A percentile compares a stretch with the other conserved stretches of the same genome.
These are phyloP conservation scores for Morpho deidamia DNA, from an alignment of 2,888 invertebrate species.

Conservation along the genomic window DNA sequence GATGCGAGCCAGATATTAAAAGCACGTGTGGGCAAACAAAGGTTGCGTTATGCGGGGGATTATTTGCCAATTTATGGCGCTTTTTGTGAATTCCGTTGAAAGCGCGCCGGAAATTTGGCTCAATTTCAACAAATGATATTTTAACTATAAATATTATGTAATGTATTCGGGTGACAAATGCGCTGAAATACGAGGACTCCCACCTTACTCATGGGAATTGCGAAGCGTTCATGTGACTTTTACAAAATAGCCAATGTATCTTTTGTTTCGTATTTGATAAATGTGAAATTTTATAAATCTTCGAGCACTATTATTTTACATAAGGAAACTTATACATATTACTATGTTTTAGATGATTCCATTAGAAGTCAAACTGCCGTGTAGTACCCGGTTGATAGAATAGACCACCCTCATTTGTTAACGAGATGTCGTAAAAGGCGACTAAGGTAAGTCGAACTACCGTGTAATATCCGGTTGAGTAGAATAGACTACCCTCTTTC, in stretches of 20 bases:
- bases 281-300: background rate
- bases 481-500: no score
- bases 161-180: conserved; percentile 53
- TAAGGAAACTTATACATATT: background rate
- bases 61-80: conserved; percentile 78
- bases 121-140: conserved; percentile 76
- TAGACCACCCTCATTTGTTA: no score
- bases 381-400: no score
- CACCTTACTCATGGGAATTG: conserved; percentile 48
- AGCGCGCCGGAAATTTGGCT: conserved; percentile 76
- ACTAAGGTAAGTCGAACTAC: no score
- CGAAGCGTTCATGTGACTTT: conserved; percentile 11
- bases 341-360: no score
- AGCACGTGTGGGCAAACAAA: conserved; percentile 79
- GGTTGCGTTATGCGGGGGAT: conserved; percentile 78
- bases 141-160: conserved; percentile 70
- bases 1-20: conserved; percentile 65
- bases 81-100: conserved; percentile 75
- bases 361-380: no score
- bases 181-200: conserved; percentile 41
- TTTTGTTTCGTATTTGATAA: conserved; percentile 3
- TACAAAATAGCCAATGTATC: conserved; percentile 19
- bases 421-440: no score
- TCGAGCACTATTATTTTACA: background rate
- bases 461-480: no score